These are phyloP conservation scores for Olivierus martensii DNA, from an alignment of 1,140 invertebrate species.

Conservation along the genomic window DNA sequence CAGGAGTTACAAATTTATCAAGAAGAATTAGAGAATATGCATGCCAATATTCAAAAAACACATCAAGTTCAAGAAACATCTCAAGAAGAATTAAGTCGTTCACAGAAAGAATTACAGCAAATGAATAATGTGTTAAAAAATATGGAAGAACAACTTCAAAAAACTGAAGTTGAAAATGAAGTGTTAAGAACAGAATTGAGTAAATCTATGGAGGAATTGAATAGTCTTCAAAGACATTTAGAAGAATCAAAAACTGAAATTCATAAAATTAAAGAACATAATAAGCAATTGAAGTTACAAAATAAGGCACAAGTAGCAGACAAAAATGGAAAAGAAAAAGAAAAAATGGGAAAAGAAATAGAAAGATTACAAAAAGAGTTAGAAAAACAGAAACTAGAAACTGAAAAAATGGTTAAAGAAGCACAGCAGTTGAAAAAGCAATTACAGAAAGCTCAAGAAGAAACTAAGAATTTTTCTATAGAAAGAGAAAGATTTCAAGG, in stretches of 20 bases:
- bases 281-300: slow-evolving; percentile 15
- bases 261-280: slow-evolving; percentile 12
- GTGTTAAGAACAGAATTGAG: slow-evolving; percentile 22
- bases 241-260: slow-evolving; percentile 5
- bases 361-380: slow-evolving; percentile 59
- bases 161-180: slow-evolving; percentile 30
- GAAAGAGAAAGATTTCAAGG: slow-evolving; percentile 76
- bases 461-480: slow-evolving; percentile 54
- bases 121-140: slow-evolving; percentile 52
- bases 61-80: slow-evolving; percentile 1
- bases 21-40: slow-evolving; percentile 12
- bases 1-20: slow-evolving; percentile 19
- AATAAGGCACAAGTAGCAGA: slow-evolving; percentile 30
- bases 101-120: slow-evolving; percentile 12
- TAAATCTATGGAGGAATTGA: slow-evolving; percentile 20
- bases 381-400: slow-evolving; percentile 30
- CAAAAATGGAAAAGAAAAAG: slow-evolving; percentile 54
- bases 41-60: slow-evolving; percentile 5
- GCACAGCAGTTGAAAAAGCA: slow-evolving; percentile 44
- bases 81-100: neutral
- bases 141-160: slow-evolving; percentile 53
- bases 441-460: slow-evolving; percentile 57
- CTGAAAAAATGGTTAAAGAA: neutral
- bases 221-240: slow-evolving; percentile 19
- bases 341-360: slow-evolving; percentile 49